A percentile compares a stretch with the other conserved stretches of the same genome.
phyloP scores from a whole-genome alignment of 2,888 invertebrate genomes.

The Watsonalla binaria region DNA sequence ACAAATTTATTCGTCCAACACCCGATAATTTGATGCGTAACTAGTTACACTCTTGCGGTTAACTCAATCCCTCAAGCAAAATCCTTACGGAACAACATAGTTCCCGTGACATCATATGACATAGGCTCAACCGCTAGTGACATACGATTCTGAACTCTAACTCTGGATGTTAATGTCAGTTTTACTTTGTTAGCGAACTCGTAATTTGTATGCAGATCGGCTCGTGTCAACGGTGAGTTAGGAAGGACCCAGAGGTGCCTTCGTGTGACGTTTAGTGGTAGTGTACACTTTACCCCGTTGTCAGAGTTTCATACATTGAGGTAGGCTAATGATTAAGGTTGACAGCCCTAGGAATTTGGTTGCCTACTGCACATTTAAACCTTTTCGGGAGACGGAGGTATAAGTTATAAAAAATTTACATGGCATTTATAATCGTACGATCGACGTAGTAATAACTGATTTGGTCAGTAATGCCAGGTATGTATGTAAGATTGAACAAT shows the following conservation, averaged over 20 bases:
- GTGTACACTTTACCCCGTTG: conserved; percentile 34
- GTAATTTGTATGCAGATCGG: conserved; percentile 41
- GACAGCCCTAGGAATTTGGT: neutral
- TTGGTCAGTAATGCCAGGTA: too few species aligned
- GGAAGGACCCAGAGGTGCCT: conserved; percentile 23
- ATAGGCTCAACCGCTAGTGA: conserved; percentile 12
- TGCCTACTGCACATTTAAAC: too few species aligned
- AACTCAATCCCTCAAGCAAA: conserved; percentile 13
- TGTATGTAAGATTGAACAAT: too few species aligned
- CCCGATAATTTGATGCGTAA: neutral
- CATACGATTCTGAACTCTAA: conserved; percentile 13
- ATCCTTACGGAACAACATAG: conserved; percentile 19
- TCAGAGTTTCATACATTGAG: conserved; percentile 5
- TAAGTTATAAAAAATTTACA: too few species aligned
- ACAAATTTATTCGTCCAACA: neutral
- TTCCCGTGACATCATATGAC: conserved; percentile 17
- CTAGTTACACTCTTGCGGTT: neutral
- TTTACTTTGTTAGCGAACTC: conserved; percentile 8
- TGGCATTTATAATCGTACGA: too few species aligned
- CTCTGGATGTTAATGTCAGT: conserved; percentile 3
- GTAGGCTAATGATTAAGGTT: neutral
- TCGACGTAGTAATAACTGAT: too few species aligned
- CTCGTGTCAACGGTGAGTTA: conserved; percentile 36
- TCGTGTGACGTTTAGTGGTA: conserved; percentile 34
- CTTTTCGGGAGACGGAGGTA: too few species aligned